Conservation (phyloP, 2,113 vertebrate species). For the Bombycilla garrulus region DNA sequence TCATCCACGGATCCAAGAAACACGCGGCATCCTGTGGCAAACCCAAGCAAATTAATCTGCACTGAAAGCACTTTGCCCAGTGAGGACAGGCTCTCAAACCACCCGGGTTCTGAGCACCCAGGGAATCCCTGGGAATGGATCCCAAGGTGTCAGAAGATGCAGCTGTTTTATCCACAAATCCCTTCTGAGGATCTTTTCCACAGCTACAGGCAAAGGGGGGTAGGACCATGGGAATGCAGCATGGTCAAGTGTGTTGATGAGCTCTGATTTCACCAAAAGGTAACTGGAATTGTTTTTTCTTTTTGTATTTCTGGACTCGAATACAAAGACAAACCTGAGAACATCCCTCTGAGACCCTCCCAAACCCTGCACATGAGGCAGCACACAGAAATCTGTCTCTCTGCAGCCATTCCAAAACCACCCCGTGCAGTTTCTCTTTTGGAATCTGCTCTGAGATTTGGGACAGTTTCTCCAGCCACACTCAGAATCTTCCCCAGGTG, state of each 20-base stretch:
- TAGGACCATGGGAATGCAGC: rapidly evolving
- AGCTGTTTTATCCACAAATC: neutral
- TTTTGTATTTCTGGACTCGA: neutral
- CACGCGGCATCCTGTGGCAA: neutral
- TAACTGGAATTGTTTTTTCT: neutral
- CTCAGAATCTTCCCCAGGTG: neutral
- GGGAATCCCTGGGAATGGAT: neutral
- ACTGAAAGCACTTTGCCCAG: neutral
- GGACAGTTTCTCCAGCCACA: neutral
- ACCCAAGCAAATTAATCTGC: neutral
- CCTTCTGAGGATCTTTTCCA: neutral
- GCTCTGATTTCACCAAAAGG: neutral
- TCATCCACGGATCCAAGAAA: rapidly evolving
- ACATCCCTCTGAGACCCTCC: rapidly evolving
- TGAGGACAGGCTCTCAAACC: neutral
- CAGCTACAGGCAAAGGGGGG: neutral
- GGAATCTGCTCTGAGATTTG: neutral
- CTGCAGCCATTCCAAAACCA: neutral
- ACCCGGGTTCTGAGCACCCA: rapidly evolving
- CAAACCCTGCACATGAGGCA: neutral
- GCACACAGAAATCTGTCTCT: neutral
- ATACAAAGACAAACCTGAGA: neutral
- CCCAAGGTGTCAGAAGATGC: neutral
- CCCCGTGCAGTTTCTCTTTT: rapidly evolving
- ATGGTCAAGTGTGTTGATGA: rapidly evolving